phyloP scores from a whole-genome alignment of 2,113 vertebrate genomes.

The Python bivittatus region DNA sequence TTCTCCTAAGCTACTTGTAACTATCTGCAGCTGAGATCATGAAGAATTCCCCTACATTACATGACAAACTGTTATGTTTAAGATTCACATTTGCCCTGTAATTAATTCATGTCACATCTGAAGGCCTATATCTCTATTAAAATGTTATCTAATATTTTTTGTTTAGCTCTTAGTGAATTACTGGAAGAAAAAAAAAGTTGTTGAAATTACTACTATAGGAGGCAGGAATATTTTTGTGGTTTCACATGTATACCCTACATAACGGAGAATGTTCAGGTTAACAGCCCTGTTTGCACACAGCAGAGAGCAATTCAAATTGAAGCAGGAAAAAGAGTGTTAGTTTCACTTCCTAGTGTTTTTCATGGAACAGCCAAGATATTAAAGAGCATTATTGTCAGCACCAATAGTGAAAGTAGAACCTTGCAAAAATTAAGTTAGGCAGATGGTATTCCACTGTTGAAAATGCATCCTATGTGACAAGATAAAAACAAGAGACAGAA shows the following conservation, averaged over 20 bases:
- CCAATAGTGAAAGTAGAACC: constrained; percentile 27
- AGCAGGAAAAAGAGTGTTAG: constrained; percentile 40
- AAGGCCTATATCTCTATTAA: background rate
- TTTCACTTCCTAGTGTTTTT: constrained; percentile 30
- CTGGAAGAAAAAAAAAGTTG: background rate
- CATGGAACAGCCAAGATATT: constrained; percentile 47
- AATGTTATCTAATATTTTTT: background rate
- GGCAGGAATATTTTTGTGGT: constrained; percentile 1
- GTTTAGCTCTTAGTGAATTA: background rate
- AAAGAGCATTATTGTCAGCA: constrained; percentile 38
- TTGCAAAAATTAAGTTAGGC: constrained; percentile 19
- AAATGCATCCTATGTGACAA: constrained; percentile 18
- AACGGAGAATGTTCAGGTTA: constrained; percentile 34
- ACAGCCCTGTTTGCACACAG: background rate
- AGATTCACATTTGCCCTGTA: background rate
- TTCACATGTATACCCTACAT: background rate
- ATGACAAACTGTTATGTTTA: background rate
- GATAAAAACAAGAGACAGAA: background rate
- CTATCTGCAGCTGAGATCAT: background rate
- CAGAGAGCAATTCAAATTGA: constrained; percentile 40
- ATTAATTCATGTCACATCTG: background rate
- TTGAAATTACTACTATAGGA: background rate
- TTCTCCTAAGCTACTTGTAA: background rate
- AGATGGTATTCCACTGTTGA: constrained; percentile 14
- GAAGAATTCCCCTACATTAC: background rate